phyloP scores from a whole-genome alignment of 2,113 vertebrate genomes.

The Rhinolophus sinicus region DNA sequence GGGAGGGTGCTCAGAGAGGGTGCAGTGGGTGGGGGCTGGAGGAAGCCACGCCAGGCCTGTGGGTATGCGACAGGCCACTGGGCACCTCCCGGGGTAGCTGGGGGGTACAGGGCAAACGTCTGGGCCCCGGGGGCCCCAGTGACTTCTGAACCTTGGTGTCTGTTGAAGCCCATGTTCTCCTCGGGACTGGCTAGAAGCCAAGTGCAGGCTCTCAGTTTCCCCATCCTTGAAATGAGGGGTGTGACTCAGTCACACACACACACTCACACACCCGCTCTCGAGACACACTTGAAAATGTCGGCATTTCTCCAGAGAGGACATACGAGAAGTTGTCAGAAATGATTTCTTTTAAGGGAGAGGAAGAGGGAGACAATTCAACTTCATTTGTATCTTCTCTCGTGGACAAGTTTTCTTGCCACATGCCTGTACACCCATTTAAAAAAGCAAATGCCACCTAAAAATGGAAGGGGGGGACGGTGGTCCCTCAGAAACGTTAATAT shows the following conservation, averaged over 20 bases:
- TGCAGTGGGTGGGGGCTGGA: not conserved
- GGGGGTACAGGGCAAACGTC: no score
- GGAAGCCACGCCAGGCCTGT: rapidly evolving
- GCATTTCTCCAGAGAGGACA: not conserved
- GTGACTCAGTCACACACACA: not conserved
- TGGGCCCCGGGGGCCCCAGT: rapidly evolving
- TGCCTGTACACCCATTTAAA: not conserved
- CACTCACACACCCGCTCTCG: not conserved
- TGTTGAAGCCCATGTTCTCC: not conserved
- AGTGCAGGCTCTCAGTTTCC: not conserved
- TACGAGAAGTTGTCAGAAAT: not conserved
- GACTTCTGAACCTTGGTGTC: not conserved
- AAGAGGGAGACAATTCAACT: not conserved
- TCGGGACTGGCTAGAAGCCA: not conserved
- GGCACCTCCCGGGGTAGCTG: rapidly evolving
- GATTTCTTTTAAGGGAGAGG: not conserved
- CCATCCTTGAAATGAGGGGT: not conserved
- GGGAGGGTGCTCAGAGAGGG: not conserved
- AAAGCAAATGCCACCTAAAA: not conserved
- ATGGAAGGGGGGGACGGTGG: not conserved
- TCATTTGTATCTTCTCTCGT: not conserved
- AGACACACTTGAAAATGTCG: not conserved
- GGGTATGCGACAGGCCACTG: rapidly evolving
- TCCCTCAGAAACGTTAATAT: not conserved
- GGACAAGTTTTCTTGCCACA: not conserved